Evolutionary conservation across 2,113 vertebrate genomes (phyloP), one percentile per base, ranked within the genome.

Genomic region (Chloropsis hardwickii): DNA sequence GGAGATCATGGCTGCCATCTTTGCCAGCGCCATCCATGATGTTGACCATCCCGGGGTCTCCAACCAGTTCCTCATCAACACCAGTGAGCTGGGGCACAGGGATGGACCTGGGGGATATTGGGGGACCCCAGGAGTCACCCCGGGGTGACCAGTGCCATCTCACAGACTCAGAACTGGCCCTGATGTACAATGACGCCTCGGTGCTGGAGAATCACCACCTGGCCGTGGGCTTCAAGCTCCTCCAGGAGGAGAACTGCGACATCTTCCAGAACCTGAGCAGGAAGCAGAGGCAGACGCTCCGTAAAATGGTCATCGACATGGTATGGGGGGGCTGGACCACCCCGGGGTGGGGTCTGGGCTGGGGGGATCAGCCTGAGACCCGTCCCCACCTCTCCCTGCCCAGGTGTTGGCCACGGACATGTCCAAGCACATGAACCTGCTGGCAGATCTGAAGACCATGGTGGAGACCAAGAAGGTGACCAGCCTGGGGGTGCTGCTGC

Each of bases 381-480:
- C 0, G 0, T 29, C 33, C 44, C 67, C 4, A 16, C 17, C 37
- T 40, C 12, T 0, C 58, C 56, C 10, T 27, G 14, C 33, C 58
- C 97, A 99, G 99, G 99, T 99, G 81, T 80, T 99, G 91, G 99
- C 99, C 66, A 99, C 99, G 1, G 99, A 99, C 91, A 99, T 99
- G 99, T 99, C 99, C 83, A 99, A 99, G 95, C 99, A 99, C 97
- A 99, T 99, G 99, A 99, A 98, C 87, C 97, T 99, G 29, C 96
- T 99, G 97, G 99, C 99, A 4, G 99, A 99, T 87, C 97, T 99
- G 82, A 99, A 99, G 95, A 99, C 99, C 37, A 99, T 99, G 99
- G 99, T 99, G 88, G 99, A 99, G 97, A 99, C 99, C n/a, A 99
- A 99, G 97, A 99, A 99, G 90, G 99, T 99, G 93, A 99, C 99